Evolutionary conservation across 2,113 vertebrate species (phyloP), one percentile per base, ranked within the genome.

Genomic region (Damaliscus lunatus): DNA sequence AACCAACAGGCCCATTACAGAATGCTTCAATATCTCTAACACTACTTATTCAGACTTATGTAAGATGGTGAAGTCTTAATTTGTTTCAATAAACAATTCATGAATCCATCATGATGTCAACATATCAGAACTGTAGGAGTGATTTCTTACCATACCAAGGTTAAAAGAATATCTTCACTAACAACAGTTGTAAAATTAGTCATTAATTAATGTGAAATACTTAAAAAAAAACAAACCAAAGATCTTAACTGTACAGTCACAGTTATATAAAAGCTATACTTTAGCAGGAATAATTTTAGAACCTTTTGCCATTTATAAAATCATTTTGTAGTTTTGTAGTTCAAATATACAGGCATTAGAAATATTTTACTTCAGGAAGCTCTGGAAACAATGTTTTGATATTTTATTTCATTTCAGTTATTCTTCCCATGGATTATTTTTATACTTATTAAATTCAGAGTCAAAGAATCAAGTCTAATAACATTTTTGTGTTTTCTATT

Each of bases 31-130:
- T 48, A 81, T 82, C 77, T 21, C 80, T 97, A 86, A 62, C 31
- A 83, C n/a, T 84, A 3, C 36, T 96, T 89, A 67, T 94, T 98
- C 59, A 85, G 25, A 94, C 43, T 96, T 81, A 78, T 52, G 9
- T 53, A 94, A 36, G 96, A 96, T 91, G 10, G 25, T 59, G 57
- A 90, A 78, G 0, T 7, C 15, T 25, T 83, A 92, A 64, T 94
- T 84, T 89, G 7, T 89, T 97, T 97, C 48, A 94, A 59, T 21
- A 97, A 95, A 81, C 17, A 90, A 64, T 95, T 96, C 71, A 60
- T 55, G 92, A 87, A 93, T 86, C 31, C 52, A 92, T 13, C 80
- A 7, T 90, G n/a, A 95, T 90, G 46, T 88, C 71, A 90, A 64
- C 67, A 86, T 82, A 80, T 78, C 19, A 71, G 94, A 97, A 71